Percentiles rank a stretch among this genome's conserved stretches.
Conservation (phyloP, 2,888 invertebrate genomes). For the Melinopterus prodromus region DNA sequence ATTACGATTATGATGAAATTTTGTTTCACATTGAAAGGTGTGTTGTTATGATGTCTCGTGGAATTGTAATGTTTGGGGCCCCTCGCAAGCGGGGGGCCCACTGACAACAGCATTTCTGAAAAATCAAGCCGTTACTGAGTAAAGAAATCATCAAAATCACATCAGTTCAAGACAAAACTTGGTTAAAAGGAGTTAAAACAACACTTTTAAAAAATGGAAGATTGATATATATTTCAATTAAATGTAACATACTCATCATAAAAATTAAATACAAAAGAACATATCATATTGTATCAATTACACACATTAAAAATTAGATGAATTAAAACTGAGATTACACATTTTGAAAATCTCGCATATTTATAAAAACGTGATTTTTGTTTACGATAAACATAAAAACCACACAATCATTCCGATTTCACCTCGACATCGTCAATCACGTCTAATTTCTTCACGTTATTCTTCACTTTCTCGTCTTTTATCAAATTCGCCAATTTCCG, state of each 20-base stretch:
- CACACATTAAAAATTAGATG: neutral
- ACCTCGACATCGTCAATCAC: constrained; percentile 6
- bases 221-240: neutral
- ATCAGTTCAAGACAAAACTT: too few species aligned
- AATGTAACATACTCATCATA: neutral
- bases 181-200: neutral
- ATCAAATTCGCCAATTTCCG: constrained; percentile 42
- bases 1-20: too few species aligned
- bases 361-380: too few species aligned
- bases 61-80: too few species aligned
- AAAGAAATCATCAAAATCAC: too few species aligned
- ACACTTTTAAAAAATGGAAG: neutral
- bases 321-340: neutral
- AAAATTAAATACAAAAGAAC: neutral
- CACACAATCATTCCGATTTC: neutral
- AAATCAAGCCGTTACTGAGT: too few species aligned
- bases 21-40: too few species aligned
- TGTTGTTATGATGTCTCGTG: too few species aligned
- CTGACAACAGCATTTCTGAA: too few species aligned
- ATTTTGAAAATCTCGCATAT: neutral
- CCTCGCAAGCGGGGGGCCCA: too few species aligned
- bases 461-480: constrained; percentile 42
- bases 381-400: neutral
- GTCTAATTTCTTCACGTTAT: constrained; percentile 36
- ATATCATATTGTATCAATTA: neutral